Evolutionary conservation across 2,888 invertebrate species (phyloP).

Genomic region (Lasioglossum leucozonium): DNA sequence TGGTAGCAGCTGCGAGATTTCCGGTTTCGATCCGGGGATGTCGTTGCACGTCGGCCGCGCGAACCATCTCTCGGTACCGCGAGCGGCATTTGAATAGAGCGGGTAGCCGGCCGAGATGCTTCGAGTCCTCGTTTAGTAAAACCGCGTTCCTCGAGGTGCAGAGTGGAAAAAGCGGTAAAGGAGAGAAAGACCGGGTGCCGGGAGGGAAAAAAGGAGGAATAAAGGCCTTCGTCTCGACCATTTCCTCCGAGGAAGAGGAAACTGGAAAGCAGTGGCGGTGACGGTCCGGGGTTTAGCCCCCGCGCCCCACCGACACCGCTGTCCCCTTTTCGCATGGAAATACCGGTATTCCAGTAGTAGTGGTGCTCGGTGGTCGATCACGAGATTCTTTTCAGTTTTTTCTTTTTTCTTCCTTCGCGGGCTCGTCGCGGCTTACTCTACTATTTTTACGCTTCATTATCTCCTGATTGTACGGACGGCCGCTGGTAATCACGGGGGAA

Average conservation of each 20-base stretch:
- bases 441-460: constrained; percentile 52
- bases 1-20: background rate
- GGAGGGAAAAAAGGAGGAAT: constrained; percentile 2
- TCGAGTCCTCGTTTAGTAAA: constrained; percentile 36
- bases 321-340: constrained; percentile 58
- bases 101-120: background rate
- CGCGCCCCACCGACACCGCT: constrained; percentile 22
- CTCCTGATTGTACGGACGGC: constrained; percentile 32
- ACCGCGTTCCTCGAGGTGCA: constrained; percentile 24
- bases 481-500: constrained; percentile 26
- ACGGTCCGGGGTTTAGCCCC: constrained; percentile 13
- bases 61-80: constrained; percentile 33
- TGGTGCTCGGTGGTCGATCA: constrained; percentile 47
- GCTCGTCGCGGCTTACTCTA: constrained; percentile 4
- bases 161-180: constrained; percentile 32
- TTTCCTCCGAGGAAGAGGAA: constrained; percentile 36
- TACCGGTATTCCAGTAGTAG: constrained; percentile 30
- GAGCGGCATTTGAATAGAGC: constrained; percentile 57
- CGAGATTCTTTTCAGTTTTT: constrained; percentile 14
- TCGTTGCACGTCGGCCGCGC: constrained; percentile 25
- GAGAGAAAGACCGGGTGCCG: background rate
- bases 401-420: constrained; percentile 27
- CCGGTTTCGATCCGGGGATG: constrained; percentile 23
- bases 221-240: constrained; percentile 35
- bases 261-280: constrained; percentile 21